phyloP scores from a whole-genome alignment of 2,888 invertebrate species.

The Helobdella robusta region DNA sequence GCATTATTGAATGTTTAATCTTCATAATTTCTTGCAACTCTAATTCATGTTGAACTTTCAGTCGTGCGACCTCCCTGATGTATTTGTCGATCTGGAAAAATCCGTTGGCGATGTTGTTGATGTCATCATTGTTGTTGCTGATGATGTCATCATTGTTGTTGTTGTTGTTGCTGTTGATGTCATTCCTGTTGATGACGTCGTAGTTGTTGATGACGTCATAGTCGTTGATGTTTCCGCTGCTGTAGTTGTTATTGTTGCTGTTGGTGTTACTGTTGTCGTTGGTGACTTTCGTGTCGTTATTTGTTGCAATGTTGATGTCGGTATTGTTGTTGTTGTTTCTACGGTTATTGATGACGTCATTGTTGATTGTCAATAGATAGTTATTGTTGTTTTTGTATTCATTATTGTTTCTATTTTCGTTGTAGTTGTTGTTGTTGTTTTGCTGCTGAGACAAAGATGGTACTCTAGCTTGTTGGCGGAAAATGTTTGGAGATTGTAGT shows the following conservation, averaged over 20 bases:
- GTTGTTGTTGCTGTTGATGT: too few species aligned
- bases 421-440: not conserved
- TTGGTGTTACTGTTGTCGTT: not conserved
- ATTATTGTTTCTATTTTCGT: not conserved
- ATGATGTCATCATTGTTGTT: not conserved
- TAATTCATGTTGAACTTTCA: conserved; percentile 4
- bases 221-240: not conserved
- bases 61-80: not conserved
- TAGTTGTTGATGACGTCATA: not conserved
- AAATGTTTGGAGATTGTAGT: too few species aligned
- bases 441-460: too few species aligned
- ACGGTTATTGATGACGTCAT: not conserved
- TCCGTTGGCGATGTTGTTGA: not conserved
- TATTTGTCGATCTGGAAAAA: not conserved
- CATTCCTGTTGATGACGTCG: too few species aligned
- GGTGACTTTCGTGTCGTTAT: not conserved
- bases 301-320: not conserved
- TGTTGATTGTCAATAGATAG: too few species aligned
- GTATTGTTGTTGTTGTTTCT: not conserved
- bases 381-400: too few species aligned
- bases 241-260: not conserved
- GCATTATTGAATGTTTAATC: too few species aligned
- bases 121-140: not conserved
- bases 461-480: too few species aligned
- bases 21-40: conserved; percentile 8